Evolutionary conservation across 2,888 invertebrate genomes (phyloP), one percentile per base, ranked within the genome.

Genomic region (Aspidiotus rigidus): DNA sequence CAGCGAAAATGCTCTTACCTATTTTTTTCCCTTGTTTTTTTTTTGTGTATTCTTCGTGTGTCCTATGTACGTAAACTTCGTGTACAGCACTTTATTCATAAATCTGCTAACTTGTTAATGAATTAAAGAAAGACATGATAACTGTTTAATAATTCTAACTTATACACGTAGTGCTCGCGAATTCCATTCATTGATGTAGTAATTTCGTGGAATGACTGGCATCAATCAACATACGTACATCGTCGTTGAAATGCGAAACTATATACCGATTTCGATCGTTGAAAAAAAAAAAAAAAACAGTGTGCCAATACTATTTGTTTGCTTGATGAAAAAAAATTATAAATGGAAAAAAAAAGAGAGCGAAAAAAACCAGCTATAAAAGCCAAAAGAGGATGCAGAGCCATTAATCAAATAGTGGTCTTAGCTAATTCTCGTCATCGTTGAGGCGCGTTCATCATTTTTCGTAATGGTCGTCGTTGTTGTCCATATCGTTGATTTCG

Each of bases 361-460:
- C 7, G 16, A 59, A 59, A 59, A 59, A 59, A 59, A 59, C 39
- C 16, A 17, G 10, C 49, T 28, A 59, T 59, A 28, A 59, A 59
- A 66, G 66, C 66, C 66, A 66, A 66, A 66, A 57, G 66, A 66
- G 66, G 66, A 66, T 66, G 66, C 57, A 56, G 66, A 66, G 57
- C 66, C 56, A 66, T 66, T 66, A 66, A 66, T 66, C 66, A 66
- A 66, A 66, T 54, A 39, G 57, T 59, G 41, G 57, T 66, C 66
- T 64, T 55, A 64, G 64, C 55, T 55, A 54, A 64, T 64, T 64
- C 64, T 66, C 66, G 66, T 66, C 66, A 56, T 66, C 57, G 66
- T 66, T 66, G 57, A 66, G 66, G 56, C 17, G 57, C 66, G 44
- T 66, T 66, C 44, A 66, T 66, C 57, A 66, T 66, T 66, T 66